Evolutionary conservation across 2,113 vertebrate species (phyloP).

Genomic region (Erythrolamprus reginae): DNA sequence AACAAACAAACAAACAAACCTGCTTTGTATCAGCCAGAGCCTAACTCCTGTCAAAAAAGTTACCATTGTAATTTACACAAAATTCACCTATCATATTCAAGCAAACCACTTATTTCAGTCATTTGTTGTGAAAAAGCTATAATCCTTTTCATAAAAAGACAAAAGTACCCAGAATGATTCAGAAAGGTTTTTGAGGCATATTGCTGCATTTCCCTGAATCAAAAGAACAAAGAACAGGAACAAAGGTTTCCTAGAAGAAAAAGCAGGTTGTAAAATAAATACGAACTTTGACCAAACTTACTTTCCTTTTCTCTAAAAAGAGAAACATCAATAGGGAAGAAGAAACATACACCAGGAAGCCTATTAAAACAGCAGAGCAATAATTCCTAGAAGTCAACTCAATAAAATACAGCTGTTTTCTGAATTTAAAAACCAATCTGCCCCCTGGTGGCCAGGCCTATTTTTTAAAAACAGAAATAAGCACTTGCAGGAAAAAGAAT

Average conservation of each 20-base stretch:
- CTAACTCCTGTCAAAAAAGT: neutral
- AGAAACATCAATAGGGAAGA: neutral
- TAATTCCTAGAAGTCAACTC: neutral
- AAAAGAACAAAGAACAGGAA: neutral
- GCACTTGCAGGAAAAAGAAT: neutral
- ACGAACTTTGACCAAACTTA: neutral
- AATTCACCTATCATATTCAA: neutral
- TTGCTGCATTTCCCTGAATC: neutral
- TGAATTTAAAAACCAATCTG: slow-evolving; percentile 27
- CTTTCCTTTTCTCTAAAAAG: slow-evolving; percentile 3
- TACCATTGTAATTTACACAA: neutral
- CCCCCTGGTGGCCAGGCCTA: slow-evolving; percentile 34
- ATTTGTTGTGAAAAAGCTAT: neutral
- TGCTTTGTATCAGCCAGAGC: neutral
- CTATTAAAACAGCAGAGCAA: neutral
- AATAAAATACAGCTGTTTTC: rapidly evolving
- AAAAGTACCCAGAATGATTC: neutral
- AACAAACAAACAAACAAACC: too few relatives aligned
- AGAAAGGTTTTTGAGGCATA: neutral
- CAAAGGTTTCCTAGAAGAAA: neutral
- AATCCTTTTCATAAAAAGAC: neutral
- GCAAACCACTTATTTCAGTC: neutral
- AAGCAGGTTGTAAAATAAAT: neutral
- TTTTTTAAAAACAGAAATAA: neutral
- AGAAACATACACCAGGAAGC: neutral